Evolutionary conservation across 2,797 vertebrate genomes (phyloP), one percentile per base, ranked within the genome.

Genomic region (Ammospiza maritima): DNA sequence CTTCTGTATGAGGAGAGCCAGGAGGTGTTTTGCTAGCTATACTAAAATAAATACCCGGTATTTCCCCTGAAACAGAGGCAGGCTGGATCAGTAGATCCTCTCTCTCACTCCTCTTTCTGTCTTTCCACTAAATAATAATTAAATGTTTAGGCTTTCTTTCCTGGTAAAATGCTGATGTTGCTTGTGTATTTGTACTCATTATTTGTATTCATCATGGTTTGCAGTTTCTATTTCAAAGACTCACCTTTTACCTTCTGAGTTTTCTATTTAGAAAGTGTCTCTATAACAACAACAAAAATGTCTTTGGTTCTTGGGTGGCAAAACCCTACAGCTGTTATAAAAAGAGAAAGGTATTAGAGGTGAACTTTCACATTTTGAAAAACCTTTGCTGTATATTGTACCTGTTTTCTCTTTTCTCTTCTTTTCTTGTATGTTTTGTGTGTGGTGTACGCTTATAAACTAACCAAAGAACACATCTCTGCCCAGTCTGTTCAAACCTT

Each of bases 11-110:
- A 83, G 22, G 29, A 82, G 12, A 88, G 4, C 8, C 26, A 45
- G 16, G 16, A 32, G 58, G 3, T 0, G 0, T 71, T 86, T 76
- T 77, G 6, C 27, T 47, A 78, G 27, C 19, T 13, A 2, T n/a
- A 45, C 13, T 56, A 21, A 71, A 76, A 32, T 19, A 71, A 71
- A 40, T 22, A 45, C 13, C 19, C 88, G 20, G n/a, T 67, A n/a
- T 27, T 66, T 85, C 16, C 53, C 7, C 17, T 88, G 42, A 40
- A 26, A 30, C 12, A 44, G 58, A 72, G 14, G 7, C n/a, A 45
- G 17, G n/a, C 18, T 56, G 56, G 65, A 70, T 21, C 0, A 1
- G 9, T 29, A 42, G n/a, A 32, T 73, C 4, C 5, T 45, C 16
- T 34, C 5, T 82, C 13, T 23, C 16, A 23, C 11, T 11, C 6